Percentiles rank a stretch among this genome's conserved stretches.
Evolutionary conservation across 2,797 vertebrate species (phyloP).

Genomic region (Mormyrus proboscirostris): DNA sequence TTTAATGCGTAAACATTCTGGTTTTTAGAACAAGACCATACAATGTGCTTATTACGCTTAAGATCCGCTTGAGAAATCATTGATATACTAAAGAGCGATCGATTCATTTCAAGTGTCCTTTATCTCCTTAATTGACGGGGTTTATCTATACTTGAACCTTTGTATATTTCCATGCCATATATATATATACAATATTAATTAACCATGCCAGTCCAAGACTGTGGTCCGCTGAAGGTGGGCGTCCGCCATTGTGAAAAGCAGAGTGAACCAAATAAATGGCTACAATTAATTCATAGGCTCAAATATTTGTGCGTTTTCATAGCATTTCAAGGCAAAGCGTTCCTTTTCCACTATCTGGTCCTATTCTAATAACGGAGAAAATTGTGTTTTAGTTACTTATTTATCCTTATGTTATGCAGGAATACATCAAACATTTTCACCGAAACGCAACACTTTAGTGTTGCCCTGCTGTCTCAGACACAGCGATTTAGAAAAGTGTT

Average conservation of each 20-base stretch:
- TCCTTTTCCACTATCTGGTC: not conserved
- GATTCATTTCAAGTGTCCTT: not conserved
- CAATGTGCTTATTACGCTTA: not conserved
- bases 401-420: not conserved
- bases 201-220: not conserved
- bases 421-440: not conserved
- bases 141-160: not conserved
- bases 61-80: not conserved
- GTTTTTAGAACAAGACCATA: not conserved
- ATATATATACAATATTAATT: not conserved
- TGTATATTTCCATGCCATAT: not conserved
- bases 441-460: not conserved
- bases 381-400: not conserved
- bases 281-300: not conserved
- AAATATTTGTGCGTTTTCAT: not conserved
- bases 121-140: not conserved
- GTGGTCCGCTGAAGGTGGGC: not conserved
- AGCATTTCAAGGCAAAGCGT: not conserved
- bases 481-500: not conserved
- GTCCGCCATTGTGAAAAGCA: not conserved
- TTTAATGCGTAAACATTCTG: not conserved
- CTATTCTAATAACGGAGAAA: not conserved
- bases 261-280: not conserved
- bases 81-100: not conserved
- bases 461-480: not conserved